Percentiles rank a stretch among this genome's conserved stretches.
These are phyloP conservation scores for Galerucella calmariensis DNA, from an alignment of 2,888 invertebrate genomes.

Conservation along the genomic window DNA sequence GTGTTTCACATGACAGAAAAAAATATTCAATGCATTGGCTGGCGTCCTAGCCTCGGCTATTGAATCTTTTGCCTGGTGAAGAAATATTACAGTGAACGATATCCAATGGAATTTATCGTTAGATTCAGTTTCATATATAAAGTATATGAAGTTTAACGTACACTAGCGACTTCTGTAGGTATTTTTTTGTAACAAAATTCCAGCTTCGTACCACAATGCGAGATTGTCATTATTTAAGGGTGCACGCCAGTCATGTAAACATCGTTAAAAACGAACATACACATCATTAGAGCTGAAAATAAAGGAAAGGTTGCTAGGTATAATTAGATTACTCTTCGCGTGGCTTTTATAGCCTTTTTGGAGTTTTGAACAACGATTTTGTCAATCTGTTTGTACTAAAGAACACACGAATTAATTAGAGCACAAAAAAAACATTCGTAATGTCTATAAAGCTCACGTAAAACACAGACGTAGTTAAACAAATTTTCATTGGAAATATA, in stretches of 20 bases:
- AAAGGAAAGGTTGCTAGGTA: background rate
- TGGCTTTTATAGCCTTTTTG: background rate
- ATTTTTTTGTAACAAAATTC: too few relatives aligned
- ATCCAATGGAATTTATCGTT: too few relatives aligned
- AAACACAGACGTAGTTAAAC: background rate
- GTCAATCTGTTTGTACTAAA: background rate
- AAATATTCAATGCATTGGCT: too few relatives aligned
- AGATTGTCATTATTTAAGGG: background rate
- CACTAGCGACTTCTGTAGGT: background rate
- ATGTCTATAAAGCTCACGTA: background rate
- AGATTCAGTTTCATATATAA: too few relatives aligned
- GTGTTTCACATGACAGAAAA: too few relatives aligned
- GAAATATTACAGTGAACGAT: too few relatives aligned
- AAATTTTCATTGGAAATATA: too few relatives aligned
- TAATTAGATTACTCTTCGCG: background rate
- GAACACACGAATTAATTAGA: background rate
- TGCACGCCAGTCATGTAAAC: background rate
- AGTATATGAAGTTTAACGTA: too few relatives aligned
- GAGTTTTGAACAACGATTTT: background rate
- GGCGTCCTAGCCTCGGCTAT: too few relatives aligned
- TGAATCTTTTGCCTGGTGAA: too few relatives aligned
- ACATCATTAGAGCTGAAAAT: background rate
- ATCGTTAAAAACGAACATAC: background rate
- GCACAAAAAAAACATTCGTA: background rate
- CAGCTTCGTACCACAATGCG: too few relatives aligned